Evolutionary conservation across 1,140 invertebrate species (phyloP), one percentile per base, ranked within the genome.

Genomic region (Ectropis grisescens): DNA sequence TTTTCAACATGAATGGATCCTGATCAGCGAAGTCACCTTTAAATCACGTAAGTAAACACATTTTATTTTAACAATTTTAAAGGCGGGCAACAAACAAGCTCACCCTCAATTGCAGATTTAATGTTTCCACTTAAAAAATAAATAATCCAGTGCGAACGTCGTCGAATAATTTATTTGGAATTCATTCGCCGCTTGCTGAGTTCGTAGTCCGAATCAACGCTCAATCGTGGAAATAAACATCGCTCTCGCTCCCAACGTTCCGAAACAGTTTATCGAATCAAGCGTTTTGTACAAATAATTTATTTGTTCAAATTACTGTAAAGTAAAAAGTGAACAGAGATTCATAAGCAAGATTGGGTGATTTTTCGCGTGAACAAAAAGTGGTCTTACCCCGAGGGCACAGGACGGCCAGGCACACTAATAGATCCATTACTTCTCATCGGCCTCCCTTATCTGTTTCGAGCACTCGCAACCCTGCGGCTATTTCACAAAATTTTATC

Each of bases 11-110:
- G 89, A 90, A 57, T 96, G 94, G 94, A 88, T 97, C 32, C 84
- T 97, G 28, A 88, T 97, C 42, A 95, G 93, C 66, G 95, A 97
- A 82, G 85, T 96, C 37, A 87, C 86, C 2, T 93, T 93, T 50
- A 87, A 91, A 46, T 90, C 90, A n/a, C 82, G 90, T 91, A 83
- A 86, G 84, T 82, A n/a, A 26, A 10, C 4, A 22, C n/a, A n/a
- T n/a, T 5, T 22, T n/a, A 26, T 2, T 26, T n/a, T 26, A 26
- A 26, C n/a, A 10, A 2, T 26, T 26, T n/a, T n/a, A n/a, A n/a
- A n/a, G n/a, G n/a, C n/a, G n/a, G n/a, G n/a, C n/a, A 26, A n/a
- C 24, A 26, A n/a, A n/a, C n/a, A n/a, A n/a, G 24, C 4, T 6
- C 24, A 26, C 10, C n/a, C n/a, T n/a, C n/a, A n/a, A 8, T 19